Evolutionary conservation across 2,888 invertebrate genomes (phyloP), one percentile per base, ranked within the genome.

Genomic region (Brachyptera risi): DNA sequence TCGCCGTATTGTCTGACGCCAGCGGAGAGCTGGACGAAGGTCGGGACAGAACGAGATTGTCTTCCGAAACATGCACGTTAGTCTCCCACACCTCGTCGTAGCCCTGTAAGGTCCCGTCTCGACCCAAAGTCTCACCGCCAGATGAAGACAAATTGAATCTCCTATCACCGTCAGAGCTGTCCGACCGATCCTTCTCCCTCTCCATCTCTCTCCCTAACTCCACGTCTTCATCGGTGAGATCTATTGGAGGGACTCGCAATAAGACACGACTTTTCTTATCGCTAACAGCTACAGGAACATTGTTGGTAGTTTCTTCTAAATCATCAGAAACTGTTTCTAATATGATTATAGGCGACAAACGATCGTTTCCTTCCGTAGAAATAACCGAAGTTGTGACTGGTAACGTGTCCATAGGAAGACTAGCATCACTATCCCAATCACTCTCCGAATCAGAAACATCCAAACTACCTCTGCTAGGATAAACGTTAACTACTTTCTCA

Each of bases 1-100:
- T n/a, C n/a, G n/a, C n/a, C n/a, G n/a, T n/a, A n/a, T n/a, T n/a
- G n/a, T n/a, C n/a, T 38, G 17, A 13, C n/a, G n/a, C n/a, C n/a
- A n/a, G n/a, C n/a, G n/a, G n/a, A n/a, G n/a, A n/a, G n/a, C n/a
- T n/a, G 19, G 26, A 35, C 26, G 59, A 19, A 4, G 50, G 13
- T 15, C 31, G 24, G 21, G 47, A 19, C 4, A 57, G 15, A 56
- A 37, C n/a, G 24, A 17, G 11, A 23, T 9, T 44, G 1, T n/a
- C 37, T 15, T 17, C 5, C 11, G 58, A 38, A 7, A 61, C 11
- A 23, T 61, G 62, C 9, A 65, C 63, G 64, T 70, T 69, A 26
- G 67, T 63, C 60, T 68, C 68, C 70, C 70, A 71, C 3, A 70
- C 60, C 60, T 71, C 70, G 38, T 71, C 70, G 47, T 63, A 61